Evolutionary conservation across 2,797 vertebrate species (phyloP).

Genomic region (Eulemur albifrons): DNA sequence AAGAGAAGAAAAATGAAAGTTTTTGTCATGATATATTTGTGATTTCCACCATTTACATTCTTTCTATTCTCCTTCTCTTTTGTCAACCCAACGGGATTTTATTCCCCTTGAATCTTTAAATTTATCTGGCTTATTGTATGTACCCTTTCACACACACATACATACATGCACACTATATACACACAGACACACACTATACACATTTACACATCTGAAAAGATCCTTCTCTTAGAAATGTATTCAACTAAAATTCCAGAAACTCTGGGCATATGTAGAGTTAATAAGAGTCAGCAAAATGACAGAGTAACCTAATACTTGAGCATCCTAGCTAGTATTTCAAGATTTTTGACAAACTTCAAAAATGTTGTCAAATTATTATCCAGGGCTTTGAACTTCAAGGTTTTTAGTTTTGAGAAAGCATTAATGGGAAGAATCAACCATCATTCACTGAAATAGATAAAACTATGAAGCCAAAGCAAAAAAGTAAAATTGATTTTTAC

Average conservation of each 20-base stretch:
- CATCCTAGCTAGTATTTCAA: neutral
- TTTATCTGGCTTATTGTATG: neutral
- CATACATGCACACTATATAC: neutral
- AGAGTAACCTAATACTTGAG: neutral
- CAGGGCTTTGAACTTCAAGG: constrained; percentile 51
- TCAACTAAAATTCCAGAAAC: constrained; percentile 20
- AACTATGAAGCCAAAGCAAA: constrained; percentile 59
- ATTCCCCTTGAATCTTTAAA: neutral
- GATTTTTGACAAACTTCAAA: constrained; percentile 54
- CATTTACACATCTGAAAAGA: neutral
- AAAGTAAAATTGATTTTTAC: constrained; percentile 71
- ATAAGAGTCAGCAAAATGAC: neutral
- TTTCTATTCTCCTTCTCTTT: neutral
- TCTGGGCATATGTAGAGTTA: neutral
- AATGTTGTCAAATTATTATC: constrained; percentile 66
- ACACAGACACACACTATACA: neutral
- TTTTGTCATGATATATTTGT: neutral
- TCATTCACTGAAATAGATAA: constrained; percentile 67
- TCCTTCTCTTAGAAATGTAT: neutral
- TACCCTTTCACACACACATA: neutral
- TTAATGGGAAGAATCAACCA: constrained; percentile 66
- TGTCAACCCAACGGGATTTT: neutral
- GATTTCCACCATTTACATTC: neutral
- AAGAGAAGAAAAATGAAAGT: neutral
- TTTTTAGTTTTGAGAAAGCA: constrained; percentile 47